Base-by-base conservation (phyloP, 2,888 invertebrate genomes). In the Julus scandinavius region DNA sequence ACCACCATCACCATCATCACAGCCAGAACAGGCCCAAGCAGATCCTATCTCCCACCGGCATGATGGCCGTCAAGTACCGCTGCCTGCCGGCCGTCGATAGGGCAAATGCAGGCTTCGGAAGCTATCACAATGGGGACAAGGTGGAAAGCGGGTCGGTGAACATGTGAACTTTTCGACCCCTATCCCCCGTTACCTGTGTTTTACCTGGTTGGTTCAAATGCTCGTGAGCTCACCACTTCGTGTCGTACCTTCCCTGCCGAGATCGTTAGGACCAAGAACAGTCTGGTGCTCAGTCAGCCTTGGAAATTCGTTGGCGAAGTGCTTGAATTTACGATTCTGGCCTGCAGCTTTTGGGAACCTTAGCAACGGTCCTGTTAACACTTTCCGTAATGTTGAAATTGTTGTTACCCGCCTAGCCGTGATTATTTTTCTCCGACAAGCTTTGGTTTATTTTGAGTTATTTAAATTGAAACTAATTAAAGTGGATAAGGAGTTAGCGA, bases 21-120 rank as follows among this genome's bases (percentile, higher is more conserved):
- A 50, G 50, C 9, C 50, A 17, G 87, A 45, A 40, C 50, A 45
- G 38, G 9, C 87, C 87, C 29, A 87, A 87, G 29, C 45, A 87
- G 38, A 87, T 87, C 87, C 29, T 87, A 54, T 87, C 87, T 20
- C 38, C 20, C 17, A 87, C 58, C 17, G 87, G 87, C 5, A 58
- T 87, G 87, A 87, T 87, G 87, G 87, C 87, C 29, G 54, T 87
- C 54, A 87, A 87, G 54, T 50, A 50, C 17, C 87, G 50, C 20
- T 50, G 58, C 20, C 6, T 40, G 6, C n/a, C 38, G 7, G 41
- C 20, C 49, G 29, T 50, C 40, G 87, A 87, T 17, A 87, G 54
- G 58, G 17, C 20, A 6, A 29, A 2, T 11, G 11, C 87, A 2
- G 29, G 50, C 40, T 54, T 50, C 7, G 50, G 50, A 7, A n/a